phyloP scores from a whole-genome alignment of 2,113 vertebrate genomes.

The Corvus cornix region DNA sequence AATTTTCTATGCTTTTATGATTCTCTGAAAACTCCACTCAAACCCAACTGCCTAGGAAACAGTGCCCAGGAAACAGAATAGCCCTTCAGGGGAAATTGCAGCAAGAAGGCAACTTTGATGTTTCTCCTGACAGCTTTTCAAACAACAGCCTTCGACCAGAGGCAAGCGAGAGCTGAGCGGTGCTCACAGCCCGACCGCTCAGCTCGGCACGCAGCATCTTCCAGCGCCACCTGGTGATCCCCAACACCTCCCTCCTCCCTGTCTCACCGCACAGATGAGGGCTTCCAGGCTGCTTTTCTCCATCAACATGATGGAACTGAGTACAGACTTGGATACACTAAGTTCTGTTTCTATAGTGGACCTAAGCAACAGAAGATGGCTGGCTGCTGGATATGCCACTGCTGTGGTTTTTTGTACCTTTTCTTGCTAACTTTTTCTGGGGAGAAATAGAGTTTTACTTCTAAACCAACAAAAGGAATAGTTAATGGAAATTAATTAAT shows the following conservation, averaged over 20 bases:
- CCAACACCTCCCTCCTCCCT: background rate
- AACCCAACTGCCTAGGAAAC: background rate
- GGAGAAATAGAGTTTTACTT: background rate
- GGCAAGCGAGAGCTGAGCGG: background rate
- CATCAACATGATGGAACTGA: background rate
- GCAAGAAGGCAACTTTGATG: background rate
- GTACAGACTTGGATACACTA: background rate
- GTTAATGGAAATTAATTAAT: background rate
- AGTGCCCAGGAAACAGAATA: background rate
- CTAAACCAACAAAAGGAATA: background rate
- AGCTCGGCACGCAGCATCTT: background rate
- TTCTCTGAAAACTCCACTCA: background rate
- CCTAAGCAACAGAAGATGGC: background rate
- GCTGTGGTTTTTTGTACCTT: background rate
- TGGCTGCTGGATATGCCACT: background rate
- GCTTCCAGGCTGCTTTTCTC: background rate
- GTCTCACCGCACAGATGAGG: fast-evolving
- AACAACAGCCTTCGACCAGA: background rate
- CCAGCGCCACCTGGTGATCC: constrained; percentile 33
- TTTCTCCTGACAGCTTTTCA: background rate
- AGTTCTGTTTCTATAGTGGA: background rate
- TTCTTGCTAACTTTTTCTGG: background rate
- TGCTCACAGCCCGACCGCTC: fast-evolving
- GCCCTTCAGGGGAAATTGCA: background rate
- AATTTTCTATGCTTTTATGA: too few relatives aligned